A percentile compares a stretch with the other conserved stretches of the same genome.
These are phyloP conservation scores for Pyrrhosoma nymphula DNA, from an alignment of 2,888 invertebrate species.

Conservation along the genomic window DNA sequence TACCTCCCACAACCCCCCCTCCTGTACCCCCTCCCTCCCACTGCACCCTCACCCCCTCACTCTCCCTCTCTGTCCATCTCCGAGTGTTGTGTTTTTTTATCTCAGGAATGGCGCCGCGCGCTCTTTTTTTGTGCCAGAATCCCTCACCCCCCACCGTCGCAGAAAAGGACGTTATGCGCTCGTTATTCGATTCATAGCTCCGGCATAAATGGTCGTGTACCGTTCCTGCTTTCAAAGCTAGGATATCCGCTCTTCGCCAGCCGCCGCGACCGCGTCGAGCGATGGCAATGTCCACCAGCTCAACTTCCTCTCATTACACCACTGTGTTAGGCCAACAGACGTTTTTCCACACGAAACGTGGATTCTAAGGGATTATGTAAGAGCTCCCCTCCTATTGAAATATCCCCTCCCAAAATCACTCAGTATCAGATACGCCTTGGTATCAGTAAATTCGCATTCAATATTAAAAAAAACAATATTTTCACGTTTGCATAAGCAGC, in stretches of 20 bases:
- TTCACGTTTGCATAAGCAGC: too few relatives aligned
- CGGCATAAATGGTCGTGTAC: conserved; percentile 52
- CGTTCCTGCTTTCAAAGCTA: neutral
- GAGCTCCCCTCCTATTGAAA: neutral
- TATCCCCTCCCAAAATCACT: neutral
- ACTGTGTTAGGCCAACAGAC: too few relatives aligned
- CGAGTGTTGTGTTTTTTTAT: conserved; percentile 12
- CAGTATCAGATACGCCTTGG: too few relatives aligned
- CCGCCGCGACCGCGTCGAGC: neutral
- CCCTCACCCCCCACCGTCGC: neutral
- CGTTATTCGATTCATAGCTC: conserved; percentile 54
- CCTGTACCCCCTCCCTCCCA: neutral
- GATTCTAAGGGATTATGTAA: neutral
- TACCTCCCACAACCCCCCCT: neutral
- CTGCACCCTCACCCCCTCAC: neutral
- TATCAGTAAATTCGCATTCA: too few relatives aligned
- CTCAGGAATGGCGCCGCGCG: neutral
- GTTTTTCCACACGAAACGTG: neutral
- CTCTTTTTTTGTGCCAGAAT: too few relatives aligned
- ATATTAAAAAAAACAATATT: too few relatives aligned
- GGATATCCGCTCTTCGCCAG: neutral
- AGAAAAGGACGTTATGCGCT: conserved; percentile 38
- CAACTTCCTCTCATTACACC: neutral
- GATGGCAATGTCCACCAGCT: neutral
- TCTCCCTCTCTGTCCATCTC: neutral